Evolutionary conservation across 2,797 vertebrate species (phyloP).

Genomic region (Margarornis squamiger): DNA sequence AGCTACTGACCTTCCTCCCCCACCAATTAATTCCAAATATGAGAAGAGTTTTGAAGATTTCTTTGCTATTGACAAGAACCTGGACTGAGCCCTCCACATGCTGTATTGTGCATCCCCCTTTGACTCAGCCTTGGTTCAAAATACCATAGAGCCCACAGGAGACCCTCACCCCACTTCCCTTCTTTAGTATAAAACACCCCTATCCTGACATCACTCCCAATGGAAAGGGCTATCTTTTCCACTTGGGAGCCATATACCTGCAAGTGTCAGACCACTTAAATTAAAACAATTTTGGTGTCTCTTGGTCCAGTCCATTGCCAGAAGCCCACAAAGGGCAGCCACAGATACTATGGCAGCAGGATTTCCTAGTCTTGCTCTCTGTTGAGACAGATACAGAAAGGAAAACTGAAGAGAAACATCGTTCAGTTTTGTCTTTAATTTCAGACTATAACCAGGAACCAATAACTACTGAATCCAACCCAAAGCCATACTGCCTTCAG

Average conservation of each 20-base stretch:
- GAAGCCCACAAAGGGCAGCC: neutral
- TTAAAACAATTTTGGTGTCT: neutral
- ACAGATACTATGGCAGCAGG: neutral
- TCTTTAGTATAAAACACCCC: neutral
- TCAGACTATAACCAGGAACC: neutral
- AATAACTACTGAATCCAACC: neutral
- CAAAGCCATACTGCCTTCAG: neutral
- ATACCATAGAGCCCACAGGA: neutral
- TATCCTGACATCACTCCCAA: neutral
- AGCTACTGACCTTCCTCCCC: neutral
- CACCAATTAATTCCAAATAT: slow-evolving; percentile 23
- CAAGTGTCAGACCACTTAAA: neutral
- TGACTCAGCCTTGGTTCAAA: neutral
- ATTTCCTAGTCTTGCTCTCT: neutral
- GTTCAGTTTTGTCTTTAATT: neutral
- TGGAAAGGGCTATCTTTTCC: neutral
- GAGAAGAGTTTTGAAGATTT: slow-evolving; percentile 10
- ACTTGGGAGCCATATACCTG: neutral
- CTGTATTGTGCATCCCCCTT: neutral
- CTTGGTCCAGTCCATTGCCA: neutral
- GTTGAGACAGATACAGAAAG: neutral
- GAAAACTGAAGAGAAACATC: neutral
- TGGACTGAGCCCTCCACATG: neutral
- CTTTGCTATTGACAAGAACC: slow-evolving; percentile 1
- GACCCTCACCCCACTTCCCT: neutral